Base-by-base conservation (phyloP, 1,140 invertebrate genomes). In the Drosophila sucinea region DNA sequence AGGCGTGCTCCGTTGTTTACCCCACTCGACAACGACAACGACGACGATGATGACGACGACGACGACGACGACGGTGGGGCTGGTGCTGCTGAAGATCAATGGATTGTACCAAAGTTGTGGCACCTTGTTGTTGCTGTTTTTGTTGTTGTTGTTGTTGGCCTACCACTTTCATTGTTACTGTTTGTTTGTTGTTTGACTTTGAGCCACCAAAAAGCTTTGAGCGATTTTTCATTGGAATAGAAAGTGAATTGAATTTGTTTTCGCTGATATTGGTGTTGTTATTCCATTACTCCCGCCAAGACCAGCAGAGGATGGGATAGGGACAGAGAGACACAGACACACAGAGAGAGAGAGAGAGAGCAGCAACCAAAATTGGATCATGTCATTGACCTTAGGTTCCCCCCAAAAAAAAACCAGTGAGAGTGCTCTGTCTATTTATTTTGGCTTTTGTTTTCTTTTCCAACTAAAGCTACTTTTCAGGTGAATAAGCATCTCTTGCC, bases 201-300 rank as follows among this genome's bases (percentile, higher is more conserved):
- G 67, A 72, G 82, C 63, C 75, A 72, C 73, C 54, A 77, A 83
- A 77, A 83, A 86, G 84, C 84, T 87, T 74, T 83, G 84, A 82
- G 84, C 80, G 75, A 90, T 90, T 89, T 90, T 90, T 90, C 89
- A 90, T 89, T 89, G 89, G 89, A 90, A 90, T 90, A 90, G 89
- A 90, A 90, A 90, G 89, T 90, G 89, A 90, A 90, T 90, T 90
- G 85, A 77, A 81, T 81, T 90, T 85, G 75, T 81, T 84, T 80
- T 89, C 73, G 73, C 63, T 80, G 62, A 32, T 76, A 51, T 67
- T 79, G 54, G 47, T 66, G 41, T 62, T 70, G 73, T 25, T 51
- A 27, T 51, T 84, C 57, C 81, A 79, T 84, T 79, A 77, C 77
- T 84, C 78, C 89, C 75, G 70, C 67, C 86, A 72, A 82, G 76